These are phyloP conservation scores for Dipodomys spectabilis DNA, from an alignment of 2,113 vertebrate genomes.

Conservation along the genomic window DNA sequence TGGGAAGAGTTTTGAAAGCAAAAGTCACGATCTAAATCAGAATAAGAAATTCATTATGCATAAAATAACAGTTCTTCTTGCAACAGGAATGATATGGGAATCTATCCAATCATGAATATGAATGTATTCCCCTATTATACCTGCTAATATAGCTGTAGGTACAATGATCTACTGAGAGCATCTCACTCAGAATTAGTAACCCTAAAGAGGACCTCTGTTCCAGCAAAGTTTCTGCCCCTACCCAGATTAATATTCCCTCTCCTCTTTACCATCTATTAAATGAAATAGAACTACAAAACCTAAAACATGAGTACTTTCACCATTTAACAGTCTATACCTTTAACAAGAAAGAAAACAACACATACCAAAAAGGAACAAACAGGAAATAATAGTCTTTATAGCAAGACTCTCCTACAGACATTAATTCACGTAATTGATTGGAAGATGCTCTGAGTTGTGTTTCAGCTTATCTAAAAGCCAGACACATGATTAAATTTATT, in stretches of 20 bases:
- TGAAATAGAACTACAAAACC: not conserved
- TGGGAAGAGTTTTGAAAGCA: not conserved
- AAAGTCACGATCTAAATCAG: conserved; percentile 8
- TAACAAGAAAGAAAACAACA: not conserved
- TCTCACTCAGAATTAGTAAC: not conserved
- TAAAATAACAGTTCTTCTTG: conserved; percentile 18
- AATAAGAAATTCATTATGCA: not conserved
- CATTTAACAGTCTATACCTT: not conserved
- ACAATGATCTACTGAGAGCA: not conserved
- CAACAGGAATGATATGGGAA: not conserved
- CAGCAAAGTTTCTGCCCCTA: not conserved
- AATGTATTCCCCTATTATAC: not conserved
- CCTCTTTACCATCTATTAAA: not conserved
- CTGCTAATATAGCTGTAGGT: not conserved
- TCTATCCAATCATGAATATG: not conserved
- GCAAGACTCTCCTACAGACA: not conserved
- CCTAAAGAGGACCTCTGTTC: not conserved
- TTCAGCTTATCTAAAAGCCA: conserved; percentile 19
- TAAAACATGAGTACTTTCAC: not conserved
- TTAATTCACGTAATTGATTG: not conserved
- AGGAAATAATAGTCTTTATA: not conserved
- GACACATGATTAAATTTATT: conserved; percentile 7
- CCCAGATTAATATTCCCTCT: not conserved
- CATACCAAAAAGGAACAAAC: not conserved
- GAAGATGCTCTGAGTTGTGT: conserved; percentile 5